phyloP scores from a whole-genome alignment of 2,113 vertebrate genomes.

The Struthidea cinerea region DNA sequence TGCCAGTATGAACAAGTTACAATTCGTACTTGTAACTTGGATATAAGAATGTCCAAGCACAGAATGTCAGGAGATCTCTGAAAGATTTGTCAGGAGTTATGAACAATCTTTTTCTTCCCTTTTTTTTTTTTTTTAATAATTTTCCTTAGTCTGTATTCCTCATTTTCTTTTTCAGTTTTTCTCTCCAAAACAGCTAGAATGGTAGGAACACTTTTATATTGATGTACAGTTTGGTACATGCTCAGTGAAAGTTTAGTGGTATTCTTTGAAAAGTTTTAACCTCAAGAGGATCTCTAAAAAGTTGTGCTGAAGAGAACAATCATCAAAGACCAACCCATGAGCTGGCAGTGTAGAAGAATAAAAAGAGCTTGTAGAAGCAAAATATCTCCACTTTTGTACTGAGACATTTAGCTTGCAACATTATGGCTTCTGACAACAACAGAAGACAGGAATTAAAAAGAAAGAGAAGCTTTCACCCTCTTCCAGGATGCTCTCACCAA shows the following conservation, averaged over 20 bases:
- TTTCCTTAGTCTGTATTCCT: too few species aligned
- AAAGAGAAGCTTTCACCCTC: background rate
- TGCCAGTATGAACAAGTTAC: background rate
- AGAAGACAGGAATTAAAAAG: background rate
- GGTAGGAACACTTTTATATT: background rate
- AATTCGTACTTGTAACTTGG: background rate
- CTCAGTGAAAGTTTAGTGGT: background rate
- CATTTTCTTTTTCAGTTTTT: background rate
- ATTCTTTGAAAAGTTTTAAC: background rate
- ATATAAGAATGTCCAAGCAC: background rate
- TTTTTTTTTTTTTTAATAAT: fast-evolving
- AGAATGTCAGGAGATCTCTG: background rate
- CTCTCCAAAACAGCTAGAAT: background rate
- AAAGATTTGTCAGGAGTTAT: background rate
- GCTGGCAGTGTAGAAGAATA: background rate
- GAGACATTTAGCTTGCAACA: background rate
- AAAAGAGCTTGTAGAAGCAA: background rate
- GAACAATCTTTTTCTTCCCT: fast-evolving
- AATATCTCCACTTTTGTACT: background rate
- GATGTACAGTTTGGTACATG: background rate
- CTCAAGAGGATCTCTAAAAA: background rate
- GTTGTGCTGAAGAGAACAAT: background rate
- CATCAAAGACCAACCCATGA: background rate
- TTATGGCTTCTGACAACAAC: background rate
- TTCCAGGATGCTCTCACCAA: background rate